Percentiles rank a stretch among this genome's conserved stretches.
Evolutionary conservation across 2,888 invertebrate genomes (phyloP).

Genomic region (Pristionchus japonicus): DNA sequence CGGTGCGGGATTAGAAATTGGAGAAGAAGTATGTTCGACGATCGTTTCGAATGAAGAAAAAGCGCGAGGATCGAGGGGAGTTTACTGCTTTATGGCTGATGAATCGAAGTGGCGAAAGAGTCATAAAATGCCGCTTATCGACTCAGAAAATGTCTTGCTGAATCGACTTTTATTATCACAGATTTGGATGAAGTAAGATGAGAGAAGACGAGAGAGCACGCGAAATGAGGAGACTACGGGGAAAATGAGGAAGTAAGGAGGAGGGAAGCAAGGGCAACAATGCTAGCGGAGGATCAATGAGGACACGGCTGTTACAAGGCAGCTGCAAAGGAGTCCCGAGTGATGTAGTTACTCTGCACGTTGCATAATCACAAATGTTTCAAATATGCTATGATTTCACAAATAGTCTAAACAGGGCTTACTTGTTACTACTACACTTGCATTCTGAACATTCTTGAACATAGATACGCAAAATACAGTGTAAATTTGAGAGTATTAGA

Average conservation of each 20-base stretch:
- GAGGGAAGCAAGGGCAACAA: neutral
- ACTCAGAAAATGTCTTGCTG: neutral
- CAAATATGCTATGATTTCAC: too few species aligned
- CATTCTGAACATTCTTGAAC: too few species aligned
- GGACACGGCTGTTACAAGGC: slow-evolving; percentile 8
- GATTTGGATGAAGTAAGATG: neutral
- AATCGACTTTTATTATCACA: too few species aligned
- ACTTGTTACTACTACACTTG: too few species aligned
- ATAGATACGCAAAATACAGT: too few species aligned
- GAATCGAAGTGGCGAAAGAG: neutral
- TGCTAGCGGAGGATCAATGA: neutral
- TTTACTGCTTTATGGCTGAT: neutral
- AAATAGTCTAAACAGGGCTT: too few species aligned
- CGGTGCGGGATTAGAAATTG: neutral
- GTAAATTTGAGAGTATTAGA: too few species aligned
- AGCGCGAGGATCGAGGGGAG: neutral
- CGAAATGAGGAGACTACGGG: neutral
- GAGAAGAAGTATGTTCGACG: neutral
- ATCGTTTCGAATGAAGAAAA: neutral
- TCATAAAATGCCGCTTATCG: too few species aligned
- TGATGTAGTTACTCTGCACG: too few species aligned
- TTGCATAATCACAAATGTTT: too few species aligned
- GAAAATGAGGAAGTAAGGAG: neutral
- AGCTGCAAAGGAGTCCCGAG: neutral
- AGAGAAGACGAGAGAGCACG: neutral